phyloP scores from a whole-genome alignment of 2,888 invertebrate genomes.

The Ophion costatus region DNA sequence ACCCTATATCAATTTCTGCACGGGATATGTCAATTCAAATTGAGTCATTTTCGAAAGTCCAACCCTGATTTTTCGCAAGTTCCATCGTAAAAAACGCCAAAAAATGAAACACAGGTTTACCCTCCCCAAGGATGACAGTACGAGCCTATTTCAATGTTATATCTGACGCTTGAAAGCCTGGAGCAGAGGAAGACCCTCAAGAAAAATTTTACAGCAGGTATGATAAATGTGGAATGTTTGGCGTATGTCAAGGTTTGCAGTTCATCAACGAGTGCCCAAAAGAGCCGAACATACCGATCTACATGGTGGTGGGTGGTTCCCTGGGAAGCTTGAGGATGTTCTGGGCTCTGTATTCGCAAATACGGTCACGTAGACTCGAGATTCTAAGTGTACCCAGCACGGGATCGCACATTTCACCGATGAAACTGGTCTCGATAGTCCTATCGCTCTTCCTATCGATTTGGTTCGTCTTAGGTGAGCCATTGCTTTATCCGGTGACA shows the following conservation, averaged over 20 bases:
- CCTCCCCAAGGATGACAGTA: too few relatives aligned
- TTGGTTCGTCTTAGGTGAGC: constrained; percentile 90
- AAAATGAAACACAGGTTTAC: too few relatives aligned
- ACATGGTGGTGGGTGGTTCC: constrained; percentile 93
- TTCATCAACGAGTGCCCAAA: constrained; percentile 92
- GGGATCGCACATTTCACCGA: constrained; percentile 84
- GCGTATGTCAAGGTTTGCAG: constrained; percentile 88
- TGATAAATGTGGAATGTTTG: constrained; percentile 45
- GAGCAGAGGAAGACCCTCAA: too few relatives aligned
- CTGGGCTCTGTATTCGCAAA: constrained; percentile 79
- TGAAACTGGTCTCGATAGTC: constrained; percentile 87
- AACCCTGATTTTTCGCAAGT: too few relatives aligned
- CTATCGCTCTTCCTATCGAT: constrained; percentile 89
- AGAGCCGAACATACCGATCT: constrained; percentile 91
- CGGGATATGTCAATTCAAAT: too few relatives aligned
- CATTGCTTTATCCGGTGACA: neutral
- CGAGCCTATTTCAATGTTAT: too few relatives aligned
- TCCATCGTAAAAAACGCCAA: too few relatives aligned
- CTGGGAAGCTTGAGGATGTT: constrained; percentile 89
- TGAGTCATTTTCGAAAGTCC: too few relatives aligned
- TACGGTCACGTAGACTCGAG: constrained; percentile 80
- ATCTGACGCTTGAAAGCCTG: too few relatives aligned
- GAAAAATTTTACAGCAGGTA: too few relatives aligned
- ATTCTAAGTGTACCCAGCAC: constrained; percentile 76
- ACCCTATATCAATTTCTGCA: too few relatives aligned